Percentiles rank a stretch among this genome's conserved stretches.
Evolutionary conservation across 2,888 invertebrate genomes (phyloP).

Genomic region (Acleris holmiana): DNA sequence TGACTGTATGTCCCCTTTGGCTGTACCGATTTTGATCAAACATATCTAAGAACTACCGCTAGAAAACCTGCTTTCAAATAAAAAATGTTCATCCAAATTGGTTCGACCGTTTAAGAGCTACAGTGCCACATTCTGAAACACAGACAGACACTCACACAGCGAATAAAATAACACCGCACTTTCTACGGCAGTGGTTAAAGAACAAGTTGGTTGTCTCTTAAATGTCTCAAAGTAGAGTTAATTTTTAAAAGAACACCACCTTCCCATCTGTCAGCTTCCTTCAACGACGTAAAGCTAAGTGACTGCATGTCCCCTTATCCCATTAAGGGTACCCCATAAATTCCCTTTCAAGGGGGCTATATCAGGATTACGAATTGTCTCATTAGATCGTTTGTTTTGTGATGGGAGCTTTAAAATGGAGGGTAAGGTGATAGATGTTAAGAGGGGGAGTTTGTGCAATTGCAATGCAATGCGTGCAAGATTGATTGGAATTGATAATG

Average conservation of each 20-base stretch:
- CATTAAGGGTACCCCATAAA: constrained; percentile 44
- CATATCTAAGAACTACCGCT: too few species aligned
- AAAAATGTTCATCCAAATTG: too few species aligned
- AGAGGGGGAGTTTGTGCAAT: constrained; percentile 6
- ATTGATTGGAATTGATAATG: neutral
- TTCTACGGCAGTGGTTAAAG: too few species aligned
- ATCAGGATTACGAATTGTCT: constrained; percentile 42
- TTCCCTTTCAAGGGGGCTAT: constrained; percentile 41
- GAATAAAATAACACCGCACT: too few species aligned
- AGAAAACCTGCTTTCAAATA: too few species aligned
- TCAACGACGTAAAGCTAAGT: constrained; percentile 28
- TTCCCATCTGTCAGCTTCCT: neutral
- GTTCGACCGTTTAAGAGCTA: too few species aligned
- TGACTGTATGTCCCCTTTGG: constrained; percentile 39
- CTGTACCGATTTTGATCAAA: too few species aligned
- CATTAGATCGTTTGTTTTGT: constrained; percentile 43
- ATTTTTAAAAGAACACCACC: too few species aligned
- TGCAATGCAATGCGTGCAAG: constrained; percentile 15
- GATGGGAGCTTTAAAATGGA: constrained; percentile 33
- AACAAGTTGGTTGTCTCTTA: too few species aligned
- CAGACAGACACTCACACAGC: too few species aligned
- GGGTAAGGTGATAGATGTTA: constrained; percentile 17
- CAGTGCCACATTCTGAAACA: too few species aligned
- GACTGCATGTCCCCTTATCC: constrained; percentile 40
- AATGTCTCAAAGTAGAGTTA: too few species aligned